Conservation (phyloP, 2,797 vertebrate genomes). For the Periophthalmus magnuspinnatus region DNA sequence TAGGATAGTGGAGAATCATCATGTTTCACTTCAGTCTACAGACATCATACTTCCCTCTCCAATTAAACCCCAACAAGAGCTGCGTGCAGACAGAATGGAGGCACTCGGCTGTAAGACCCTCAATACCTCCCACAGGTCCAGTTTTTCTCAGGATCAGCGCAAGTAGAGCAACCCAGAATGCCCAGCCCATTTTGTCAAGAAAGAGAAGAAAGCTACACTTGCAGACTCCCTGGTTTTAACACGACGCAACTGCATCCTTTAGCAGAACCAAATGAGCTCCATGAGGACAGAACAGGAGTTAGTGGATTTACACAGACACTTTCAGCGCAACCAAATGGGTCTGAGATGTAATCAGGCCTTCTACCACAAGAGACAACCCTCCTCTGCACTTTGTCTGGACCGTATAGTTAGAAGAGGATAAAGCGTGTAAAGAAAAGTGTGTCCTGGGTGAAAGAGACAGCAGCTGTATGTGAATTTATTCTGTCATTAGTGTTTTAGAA, state of each 20-base stretch:
- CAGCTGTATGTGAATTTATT: neutral
- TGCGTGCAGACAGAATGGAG: slow-evolving; percentile 53
- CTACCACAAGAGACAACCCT: slow-evolving; percentile 20
- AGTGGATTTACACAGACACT: slow-evolving; percentile 48
- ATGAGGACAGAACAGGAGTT: slow-evolving; percentile 41
- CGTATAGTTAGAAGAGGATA: slow-evolving; percentile 9
- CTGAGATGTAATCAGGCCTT: slow-evolving; percentile 46
- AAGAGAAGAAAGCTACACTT: slow-evolving; percentile 54
- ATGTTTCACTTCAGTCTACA: slow-evolving; percentile 52
- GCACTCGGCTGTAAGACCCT: slow-evolving; percentile 58
- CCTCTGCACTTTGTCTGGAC: slow-evolving; percentile 22
- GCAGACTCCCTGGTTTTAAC: slow-evolving; percentile 49
- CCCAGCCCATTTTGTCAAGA: slow-evolving; percentile 49
- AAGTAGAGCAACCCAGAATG: slow-evolving; percentile 45
- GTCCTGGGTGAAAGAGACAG: neutral
- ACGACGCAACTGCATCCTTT: slow-evolving; percentile 47
- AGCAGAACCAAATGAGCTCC: slow-evolving; percentile 48
- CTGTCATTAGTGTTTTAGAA: neutral
- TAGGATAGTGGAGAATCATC: slow-evolving; percentile 40
- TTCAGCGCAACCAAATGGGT: slow-evolving; percentile 41
- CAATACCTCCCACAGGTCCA: slow-evolving; percentile 72
- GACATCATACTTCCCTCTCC: slow-evolving; percentile 63
- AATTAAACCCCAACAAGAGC: slow-evolving; percentile 72
- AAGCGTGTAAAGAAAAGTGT: slow-evolving; percentile 22
- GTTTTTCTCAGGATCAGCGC: slow-evolving; percentile 65